phyloP scores from a whole-genome alignment of 2,888 invertebrate genomes.

The Schizaphis graminum region DNA sequence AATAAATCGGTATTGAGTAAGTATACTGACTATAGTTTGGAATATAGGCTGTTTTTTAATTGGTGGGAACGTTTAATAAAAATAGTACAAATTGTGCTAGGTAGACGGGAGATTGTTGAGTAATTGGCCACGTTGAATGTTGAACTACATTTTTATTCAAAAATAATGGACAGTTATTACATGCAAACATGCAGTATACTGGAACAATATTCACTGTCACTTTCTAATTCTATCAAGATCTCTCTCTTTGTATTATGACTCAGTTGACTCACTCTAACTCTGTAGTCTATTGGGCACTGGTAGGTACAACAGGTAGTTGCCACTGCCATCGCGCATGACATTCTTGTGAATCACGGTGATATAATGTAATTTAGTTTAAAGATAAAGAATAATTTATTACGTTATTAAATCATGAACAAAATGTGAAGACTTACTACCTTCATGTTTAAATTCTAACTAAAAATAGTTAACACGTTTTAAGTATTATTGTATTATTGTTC shows the following conservation, averaged over 20 bases:
- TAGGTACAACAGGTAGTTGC: slow-evolving; percentile 48
- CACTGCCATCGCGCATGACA: not conserved
- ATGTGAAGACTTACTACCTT: not conserved
- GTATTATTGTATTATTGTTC: not conserved
- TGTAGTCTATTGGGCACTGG: not conserved
- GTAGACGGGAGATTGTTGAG: not conserved
- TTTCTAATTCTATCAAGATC: slow-evolving; percentile 45
- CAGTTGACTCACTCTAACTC: slow-evolving; percentile 10
- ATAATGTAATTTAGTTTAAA: slow-evolving; percentile 12
- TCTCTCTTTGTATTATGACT: slow-evolving; percentile 26
- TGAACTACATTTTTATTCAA: slow-evolving; percentile 47
- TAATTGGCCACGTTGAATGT: not conserved
- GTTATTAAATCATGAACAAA: not conserved
- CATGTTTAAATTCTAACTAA: not conserved
- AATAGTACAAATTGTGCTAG: not conserved
- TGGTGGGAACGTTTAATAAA: not conserved
- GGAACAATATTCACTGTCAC: slow-evolving; percentile 44
- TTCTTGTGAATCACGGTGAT: not conserved
- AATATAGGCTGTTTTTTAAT: not conserved
- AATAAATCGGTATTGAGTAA: not conserved
- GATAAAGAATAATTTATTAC: not conserved
- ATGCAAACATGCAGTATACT: not conserved
- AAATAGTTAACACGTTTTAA: not conserved
- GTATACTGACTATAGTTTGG: not conserved
- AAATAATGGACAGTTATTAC: not conserved